A percentile compares a stretch with the other conserved stretches of the same genome.
These are phyloP conservation scores for Microctonus hyperodae DNA, from an alignment of 2,888 invertebrate species.

Conservation along the genomic window DNA sequence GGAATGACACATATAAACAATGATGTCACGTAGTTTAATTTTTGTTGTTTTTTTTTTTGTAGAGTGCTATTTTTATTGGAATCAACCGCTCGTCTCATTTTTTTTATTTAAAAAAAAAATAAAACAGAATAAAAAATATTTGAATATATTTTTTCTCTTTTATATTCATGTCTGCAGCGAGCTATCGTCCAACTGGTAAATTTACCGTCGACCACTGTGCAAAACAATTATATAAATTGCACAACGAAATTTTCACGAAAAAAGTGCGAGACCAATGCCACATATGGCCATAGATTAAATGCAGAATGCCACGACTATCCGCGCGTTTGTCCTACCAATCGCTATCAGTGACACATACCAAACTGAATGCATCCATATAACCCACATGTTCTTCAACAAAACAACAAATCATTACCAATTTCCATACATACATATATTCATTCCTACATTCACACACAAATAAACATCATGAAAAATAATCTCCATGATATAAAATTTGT, in stretches of 20 bases:
- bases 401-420: background rate
- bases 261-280: background rate
- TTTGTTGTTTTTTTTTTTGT: too few relatives aligned
- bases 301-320: constrained; percentile 40
- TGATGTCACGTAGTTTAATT: background rate
- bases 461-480: background rate
- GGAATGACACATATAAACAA: background rate
- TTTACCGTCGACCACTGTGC: constrained; percentile 57
- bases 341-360: constrained; percentile 10
- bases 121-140: background rate
- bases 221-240: constrained; percentile 63
- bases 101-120: background rate
- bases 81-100: background rate
- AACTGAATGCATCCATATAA: constrained; percentile 14
- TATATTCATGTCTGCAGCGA: constrained; percentile 36
- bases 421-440: background rate
- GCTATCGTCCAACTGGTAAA: constrained; percentile 48
- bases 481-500: background rate
- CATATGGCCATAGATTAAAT: constrained; percentile 58
- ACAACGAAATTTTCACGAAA: constrained; percentile 51
- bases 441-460: too few relatives aligned
- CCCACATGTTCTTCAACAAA: background rate
- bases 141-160: constrained; percentile 33
- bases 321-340: constrained; percentile 18
- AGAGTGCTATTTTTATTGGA: background rate